Conservation (phyloP, 2,113 vertebrate genomes). For the Rhinolophus ferrumequinum region DNA sequence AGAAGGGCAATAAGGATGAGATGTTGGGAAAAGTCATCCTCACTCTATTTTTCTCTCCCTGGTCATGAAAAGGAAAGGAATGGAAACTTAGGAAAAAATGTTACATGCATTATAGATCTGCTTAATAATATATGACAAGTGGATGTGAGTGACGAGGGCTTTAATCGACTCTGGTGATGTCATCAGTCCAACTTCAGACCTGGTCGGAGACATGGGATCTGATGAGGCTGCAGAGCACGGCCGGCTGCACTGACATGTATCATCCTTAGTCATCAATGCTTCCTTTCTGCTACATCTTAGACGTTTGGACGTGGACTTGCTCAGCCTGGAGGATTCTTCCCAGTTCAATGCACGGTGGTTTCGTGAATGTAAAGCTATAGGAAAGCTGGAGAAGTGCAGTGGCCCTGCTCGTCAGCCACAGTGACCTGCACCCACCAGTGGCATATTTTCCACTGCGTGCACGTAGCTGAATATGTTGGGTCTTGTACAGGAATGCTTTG, state of each 20-base stretch:
- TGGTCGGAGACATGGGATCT: not conserved
- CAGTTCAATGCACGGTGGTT: not conserved
- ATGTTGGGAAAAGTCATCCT: slow-evolving; percentile 53
- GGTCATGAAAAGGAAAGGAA: slow-evolving; percentile 45
- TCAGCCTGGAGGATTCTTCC: not conserved
- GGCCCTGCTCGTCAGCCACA: not conserved
- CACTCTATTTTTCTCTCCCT: slow-evolving; percentile 62
- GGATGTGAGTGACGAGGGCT: slow-evolving; percentile 67
- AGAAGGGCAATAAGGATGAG: slow-evolving; percentile 60
- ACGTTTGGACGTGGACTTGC: not conserved
- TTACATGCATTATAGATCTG: slow-evolving; percentile 55
- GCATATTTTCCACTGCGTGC: not conserved
- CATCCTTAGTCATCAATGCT: not conserved
- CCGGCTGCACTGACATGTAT: not conserved
- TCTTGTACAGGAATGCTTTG: not conserved
- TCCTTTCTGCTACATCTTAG: not conserved
- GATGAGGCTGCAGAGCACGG: not conserved
- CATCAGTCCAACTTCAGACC: slow-evolving; percentile 46
- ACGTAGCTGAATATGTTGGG: not conserved
- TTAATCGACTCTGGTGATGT: slow-evolving; percentile 63
- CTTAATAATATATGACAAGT: slow-evolving; percentile 73
- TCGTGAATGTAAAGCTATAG: not conserved
- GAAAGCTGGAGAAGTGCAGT: not conserved
- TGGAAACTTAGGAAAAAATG: slow-evolving; percentile 49
- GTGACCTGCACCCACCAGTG: fast-evolving